These are phyloP conservation scores for Bombus superbus DNA, from an alignment of 1,140 invertebrate genomes.

Conservation along the genomic window DNA sequence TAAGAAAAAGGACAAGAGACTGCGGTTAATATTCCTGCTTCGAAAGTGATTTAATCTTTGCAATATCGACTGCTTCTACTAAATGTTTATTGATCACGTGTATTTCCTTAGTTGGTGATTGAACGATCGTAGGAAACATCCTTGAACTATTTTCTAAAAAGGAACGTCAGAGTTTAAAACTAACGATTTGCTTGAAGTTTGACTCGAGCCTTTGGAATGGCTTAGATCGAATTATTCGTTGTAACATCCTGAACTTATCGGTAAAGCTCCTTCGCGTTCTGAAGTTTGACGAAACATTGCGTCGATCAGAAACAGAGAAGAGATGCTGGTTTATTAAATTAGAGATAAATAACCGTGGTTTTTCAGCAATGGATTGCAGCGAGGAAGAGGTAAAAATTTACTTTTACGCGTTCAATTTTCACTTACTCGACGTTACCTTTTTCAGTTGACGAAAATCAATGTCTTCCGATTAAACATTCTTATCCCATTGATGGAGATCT, in stretches of 20 bases:
- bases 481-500: slow-evolving; percentile 10
- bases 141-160: not conserved
- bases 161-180: too few relatives aligned
- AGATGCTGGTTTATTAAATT: not conserved
- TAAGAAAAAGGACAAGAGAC: not conserved
- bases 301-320: not conserved
- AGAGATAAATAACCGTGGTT: not conserved
- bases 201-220: not conserved
- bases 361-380: slow-evolving; percentile 11
- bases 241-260: slow-evolving; percentile 2
- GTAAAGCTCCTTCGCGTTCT: not conserved
- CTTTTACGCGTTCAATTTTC: not conserved
- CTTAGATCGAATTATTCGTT: not conserved
- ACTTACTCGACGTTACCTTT: too few relatives aligned
- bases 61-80: not conserved
- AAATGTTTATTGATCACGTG: not conserved
- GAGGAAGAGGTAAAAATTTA: slow-evolving; percentile 9
- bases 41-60: not conserved
- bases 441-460: slow-evolving; percentile 20
- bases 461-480: slow-evolving; percentile 32
- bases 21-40: not conserved
- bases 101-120: not conserved
- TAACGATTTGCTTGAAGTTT: not conserved
- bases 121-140: not conserved
- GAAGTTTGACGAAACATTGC: not conserved